Evolutionary conservation across 2,888 invertebrate species (phyloP), one percentile per base, ranked within the genome.

Genomic region (Cybosia mesomella): DNA sequence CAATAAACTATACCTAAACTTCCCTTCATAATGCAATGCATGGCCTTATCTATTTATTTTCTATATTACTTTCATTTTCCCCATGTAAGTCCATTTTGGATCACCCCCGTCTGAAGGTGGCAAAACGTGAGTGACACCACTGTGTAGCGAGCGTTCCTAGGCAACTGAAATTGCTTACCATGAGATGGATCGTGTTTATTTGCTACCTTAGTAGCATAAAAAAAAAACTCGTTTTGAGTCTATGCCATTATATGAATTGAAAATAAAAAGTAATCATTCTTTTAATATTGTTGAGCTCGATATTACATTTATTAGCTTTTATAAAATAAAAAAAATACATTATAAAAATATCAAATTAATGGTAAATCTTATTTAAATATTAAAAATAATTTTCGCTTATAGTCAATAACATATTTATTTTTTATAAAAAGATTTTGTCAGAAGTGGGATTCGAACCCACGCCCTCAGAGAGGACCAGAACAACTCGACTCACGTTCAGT

Each of bases 401-500:
- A n/a, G 1, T n/a, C 7, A 49, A n/a, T 18, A 49, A 49, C 9
- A 34, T 3, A 58, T 28, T 28, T 24, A 24, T 8, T 57, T 28
- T 28, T 11, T 3, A 24, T 22, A 70, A 67, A 67, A 67, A 72
- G 36, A 3, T n/a, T 64, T 62, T 71, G 67, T 71, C 67, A 71
- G 67, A 68, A 70, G 70, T 70, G 70, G 70, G 70, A 70, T 70
- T 70, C 60, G 70, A 70, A 70, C 70, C 70, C 70, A 70, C 70
- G 70, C 70, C 70, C 70, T 70, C 70, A 70, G 34, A 58, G 67
- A 71, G 67, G 67, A 71, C 71, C 67, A 71, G 69, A 66, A 66
- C 67, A 75, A 64, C 66, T 73, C 64, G 21, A 64, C 64, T 53
- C 62, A 65, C 64, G 58, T 65, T 61, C 21, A 58, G 49, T 65